These are phyloP conservation scores for Epinephelus malabaricus DNA, from an alignment of 2,797 vertebrate species.

Conservation along the genomic window DNA sequence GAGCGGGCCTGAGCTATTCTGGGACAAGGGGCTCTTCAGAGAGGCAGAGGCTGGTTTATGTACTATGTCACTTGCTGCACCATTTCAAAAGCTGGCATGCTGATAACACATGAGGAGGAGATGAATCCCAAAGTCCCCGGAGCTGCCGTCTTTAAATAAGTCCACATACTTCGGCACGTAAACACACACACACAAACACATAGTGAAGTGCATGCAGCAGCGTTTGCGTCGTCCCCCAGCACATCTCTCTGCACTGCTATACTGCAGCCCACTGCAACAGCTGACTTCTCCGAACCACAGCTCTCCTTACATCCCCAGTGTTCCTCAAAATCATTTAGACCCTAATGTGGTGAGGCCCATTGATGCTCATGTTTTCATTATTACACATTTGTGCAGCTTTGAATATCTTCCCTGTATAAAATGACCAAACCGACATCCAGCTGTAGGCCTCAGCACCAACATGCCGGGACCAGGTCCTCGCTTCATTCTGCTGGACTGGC, in stretches of 20 bases:
- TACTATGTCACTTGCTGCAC: slow-evolving; percentile 82
- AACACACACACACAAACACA: slow-evolving; percentile 57
- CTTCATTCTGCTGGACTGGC: slow-evolving; percentile 21
- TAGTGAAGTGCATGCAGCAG: slow-evolving; percentile 44
- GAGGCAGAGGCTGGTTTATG: slow-evolving; percentile 85
- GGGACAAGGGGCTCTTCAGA: slow-evolving; percentile 83
- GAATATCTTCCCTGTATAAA: slow-evolving; percentile 45
- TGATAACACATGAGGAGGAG: slow-evolving; percentile 84
- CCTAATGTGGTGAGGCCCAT: slow-evolving; percentile 43
- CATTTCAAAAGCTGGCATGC: slow-evolving; percentile 77
- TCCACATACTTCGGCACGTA: slow-evolving; percentile 62
- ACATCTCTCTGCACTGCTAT: slow-evolving; percentile 77
- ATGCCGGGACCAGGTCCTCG: not conserved
- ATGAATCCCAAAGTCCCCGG: slow-evolving; percentile 81
- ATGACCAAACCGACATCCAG: not conserved
- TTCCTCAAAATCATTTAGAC: slow-evolving; percentile 80
- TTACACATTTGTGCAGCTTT: slow-evolving; percentile 58
- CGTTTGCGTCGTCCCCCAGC: slow-evolving; percentile 49
- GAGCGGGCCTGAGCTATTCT: slow-evolving; percentile 87
- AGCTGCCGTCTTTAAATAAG: slow-evolving; percentile 83
- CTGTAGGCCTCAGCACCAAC: slow-evolving; percentile 35
- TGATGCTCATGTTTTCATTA: slow-evolving; percentile 59
- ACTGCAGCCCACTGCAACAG: slow-evolving; percentile 77
- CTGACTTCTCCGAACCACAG: slow-evolving; percentile 73
- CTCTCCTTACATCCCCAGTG: slow-evolving; percentile 82